Base-by-base conservation (phyloP, 2,888 invertebrate genomes). In the Imbricaverruca yamaguchii region DNA sequence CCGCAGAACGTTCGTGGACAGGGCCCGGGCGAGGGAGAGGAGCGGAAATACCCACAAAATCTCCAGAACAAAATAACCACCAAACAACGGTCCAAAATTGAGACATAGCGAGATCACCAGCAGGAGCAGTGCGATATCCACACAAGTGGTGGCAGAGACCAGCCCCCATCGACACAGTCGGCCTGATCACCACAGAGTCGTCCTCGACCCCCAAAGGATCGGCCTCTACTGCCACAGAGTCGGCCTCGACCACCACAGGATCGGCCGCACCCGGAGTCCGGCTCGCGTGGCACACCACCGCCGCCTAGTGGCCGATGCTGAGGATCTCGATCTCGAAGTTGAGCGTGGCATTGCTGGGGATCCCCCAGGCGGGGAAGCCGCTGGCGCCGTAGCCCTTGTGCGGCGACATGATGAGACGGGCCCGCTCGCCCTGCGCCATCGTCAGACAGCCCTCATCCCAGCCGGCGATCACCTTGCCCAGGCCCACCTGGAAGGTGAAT, bases 381-480 rank as follows among this genome's bases (percentile, higher is more conserved):
- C 23, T 25, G 23, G 57, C 57, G 7, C 79, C 79, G 57, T 79
- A 79, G 57, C 79, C 79, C 25, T 79, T 79, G 79, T 79, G 79
- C 12, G 23, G 23, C 15, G 79, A 23, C 23, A 79, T 79, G 79
- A 59, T 23, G 79, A 79, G 79, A 6, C 79, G 79, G 21, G 79
- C 57, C 57, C 1, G 7, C 59, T 79, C 79, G 15, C 79, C 79
- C 15, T 25, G 23, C 23, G 79, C 23, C 79, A 79, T 79, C n/a
- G 57, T 79, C 79, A 79, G 15, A 25, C 79, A 79, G 79, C 79
- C 79, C 23, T 79, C 79, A 57, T 79, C 79, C 79, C 79, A 79
- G 57, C 79, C 79, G 18, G 79, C 56, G 23, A 79, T 79, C 79
- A 79, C 79, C 79, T 79, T 59, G n/a, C 56, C 21, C 57, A 79